Percentiles rank a stretch among this genome's conserved stretches.
phyloP scores from a whole-genome alignment of 2,888 invertebrate species.

The Andrena bucephala region DNA sequence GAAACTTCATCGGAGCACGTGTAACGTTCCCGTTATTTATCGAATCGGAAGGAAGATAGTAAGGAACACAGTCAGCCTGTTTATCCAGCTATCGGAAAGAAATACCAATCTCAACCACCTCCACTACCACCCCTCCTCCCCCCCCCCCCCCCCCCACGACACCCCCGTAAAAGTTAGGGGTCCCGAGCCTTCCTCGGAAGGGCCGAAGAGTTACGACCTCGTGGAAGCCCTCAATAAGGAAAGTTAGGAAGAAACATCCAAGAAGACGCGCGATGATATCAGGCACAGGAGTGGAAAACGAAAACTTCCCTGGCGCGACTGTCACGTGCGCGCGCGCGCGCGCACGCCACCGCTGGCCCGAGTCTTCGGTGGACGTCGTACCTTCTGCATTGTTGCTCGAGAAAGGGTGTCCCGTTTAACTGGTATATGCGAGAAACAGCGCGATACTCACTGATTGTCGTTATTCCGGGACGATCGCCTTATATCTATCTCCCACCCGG shows the following conservation, averaged over 20 bases:
- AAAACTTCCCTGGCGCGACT: not conserved
- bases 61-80: not conserved
- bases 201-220: slow-evolving; percentile 5
- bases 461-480: slow-evolving; percentile 82
- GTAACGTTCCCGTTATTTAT: not conserved
- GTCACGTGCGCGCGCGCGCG: slow-evolving; percentile 27
- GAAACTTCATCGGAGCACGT: not conserved
- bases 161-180: not conserved
- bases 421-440: slow-evolving; percentile 74
- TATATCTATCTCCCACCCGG: slow-evolving; percentile 84
- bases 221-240: not conserved
- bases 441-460: slow-evolving; percentile 84
- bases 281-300: slow-evolving; percentile 10
- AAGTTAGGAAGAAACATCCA: slow-evolving; percentile 17
- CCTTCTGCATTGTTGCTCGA: slow-evolving; percentile 80
- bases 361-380: slow-evolving; percentile 62
- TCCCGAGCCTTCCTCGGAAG: not conserved
- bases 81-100: slow-evolving; percentile 11
- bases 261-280: slow-evolving; percentile 21
- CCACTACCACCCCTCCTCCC: not conserved
- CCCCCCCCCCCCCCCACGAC: not conserved
- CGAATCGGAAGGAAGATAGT: not conserved
- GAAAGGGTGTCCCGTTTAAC: slow-evolving; percentile 39
- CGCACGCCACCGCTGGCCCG: slow-evolving; percentile 35
- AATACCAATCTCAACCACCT: slow-evolving; percentile 3